Conservation (phyloP, 2,797 vertebrate species). For the Anableps anableps region DNA sequence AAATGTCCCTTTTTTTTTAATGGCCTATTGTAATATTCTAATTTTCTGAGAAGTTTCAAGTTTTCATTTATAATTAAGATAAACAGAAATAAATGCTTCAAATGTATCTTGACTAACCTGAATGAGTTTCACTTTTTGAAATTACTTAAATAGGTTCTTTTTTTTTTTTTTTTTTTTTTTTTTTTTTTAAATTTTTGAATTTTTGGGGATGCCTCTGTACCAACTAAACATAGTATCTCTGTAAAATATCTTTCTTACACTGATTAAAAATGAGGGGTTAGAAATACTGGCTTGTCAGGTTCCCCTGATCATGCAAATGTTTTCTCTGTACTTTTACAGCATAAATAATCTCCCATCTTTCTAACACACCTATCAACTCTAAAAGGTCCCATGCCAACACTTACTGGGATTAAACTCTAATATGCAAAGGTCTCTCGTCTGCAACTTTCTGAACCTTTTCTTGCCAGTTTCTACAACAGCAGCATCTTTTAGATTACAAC, state of each 20-base stretch:
- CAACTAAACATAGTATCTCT: neutral
- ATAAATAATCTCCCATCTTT: neutral
- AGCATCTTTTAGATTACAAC: conserved; percentile 41
- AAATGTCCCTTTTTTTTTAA: neutral
- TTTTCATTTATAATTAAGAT: too few relatives aligned
- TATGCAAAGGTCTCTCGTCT: conserved; percentile 10
- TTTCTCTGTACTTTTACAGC: neutral
- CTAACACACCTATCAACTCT: neutral
- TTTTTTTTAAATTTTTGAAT: too few relatives aligned
- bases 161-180: too few relatives aligned
- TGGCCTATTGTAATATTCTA: neutral
- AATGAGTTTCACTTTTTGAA: neutral
- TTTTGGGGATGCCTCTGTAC: neutral
- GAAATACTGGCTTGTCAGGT: neutral
- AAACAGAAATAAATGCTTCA: neutral
- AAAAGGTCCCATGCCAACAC: neutral
- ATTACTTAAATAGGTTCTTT: neutral
- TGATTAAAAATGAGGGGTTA: conserved; percentile 17
- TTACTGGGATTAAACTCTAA: neutral
- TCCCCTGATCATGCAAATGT: neutral
- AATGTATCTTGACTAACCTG: neutral
- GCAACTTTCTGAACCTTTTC: conserved; percentile 28
- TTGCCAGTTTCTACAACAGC: conserved; percentile 41
- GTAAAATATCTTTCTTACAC: conserved; percentile 10
- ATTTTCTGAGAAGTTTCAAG: neutral